Evolutionary conservation across 2,797 vertebrate species (phyloP), one percentile per base, ranked within the genome.

Genomic region (Scolopax bukidnonensis): DNA sequence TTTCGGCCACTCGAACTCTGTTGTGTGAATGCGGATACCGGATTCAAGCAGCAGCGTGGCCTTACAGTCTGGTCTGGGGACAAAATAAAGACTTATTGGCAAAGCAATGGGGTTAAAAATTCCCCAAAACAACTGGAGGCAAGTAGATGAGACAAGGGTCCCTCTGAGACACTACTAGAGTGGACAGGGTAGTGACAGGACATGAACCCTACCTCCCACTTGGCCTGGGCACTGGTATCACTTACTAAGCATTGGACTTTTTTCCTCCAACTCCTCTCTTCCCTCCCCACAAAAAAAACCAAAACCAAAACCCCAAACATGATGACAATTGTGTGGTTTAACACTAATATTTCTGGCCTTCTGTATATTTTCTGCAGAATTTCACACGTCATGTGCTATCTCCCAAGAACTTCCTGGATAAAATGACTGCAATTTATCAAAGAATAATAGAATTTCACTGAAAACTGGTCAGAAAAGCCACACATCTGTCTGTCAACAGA

Each of bases 1-100:
- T 95, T 99, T 99, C 4, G 99, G 99, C 99, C 99, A 99, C 96
- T 99, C 99, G 15, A 99, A 99, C 96, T 99, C 99, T 3, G 99
- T 99, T 2, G 98, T 98, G 97, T 99, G 99, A 91, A 99, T 98
- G 57, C 99, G 98, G 64, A 99, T 99, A 9, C 99, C 99, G 14
- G 99, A 99, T 69, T 99, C 99, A 24, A 99, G 96, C 93, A 99
- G 98, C 90, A 99, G 97, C 3, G 99, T 97, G 71, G 98, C 99
- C 98, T 99, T 99, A 93, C 97, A 98, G 94, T 99, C 99, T 1
- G 99, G 99, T 94, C 99, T 99, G 95, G 65, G 65, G 95, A 54
- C 50, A 65, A 36, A 84, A 94, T 5, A 77, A 70, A 80, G 77
- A 87, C 36, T 87, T 25, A 32, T 6, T n/a, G 38, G 36, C 17